Percentiles rank a stretch among this genome's conserved stretches.
These are phyloP conservation scores for Digitonthophagus gazella DNA, from an alignment of 2,888 invertebrate species.

Conservation along the genomic window DNA sequence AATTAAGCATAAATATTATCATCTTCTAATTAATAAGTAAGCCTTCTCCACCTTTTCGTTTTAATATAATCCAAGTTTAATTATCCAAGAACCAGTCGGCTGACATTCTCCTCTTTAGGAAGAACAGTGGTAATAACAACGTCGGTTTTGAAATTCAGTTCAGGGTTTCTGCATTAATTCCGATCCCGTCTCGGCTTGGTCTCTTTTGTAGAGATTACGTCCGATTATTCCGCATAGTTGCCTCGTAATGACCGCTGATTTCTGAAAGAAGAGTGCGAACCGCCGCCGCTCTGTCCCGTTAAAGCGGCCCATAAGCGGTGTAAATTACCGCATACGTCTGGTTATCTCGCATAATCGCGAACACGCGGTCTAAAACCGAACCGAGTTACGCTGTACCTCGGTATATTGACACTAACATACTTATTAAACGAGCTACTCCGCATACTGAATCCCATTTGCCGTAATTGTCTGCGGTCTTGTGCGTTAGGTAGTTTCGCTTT, in stretches of 20 bases:
- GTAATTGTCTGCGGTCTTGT: background rate
- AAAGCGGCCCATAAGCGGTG: background rate
- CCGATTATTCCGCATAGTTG: background rate
- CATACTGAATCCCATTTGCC: background rate
- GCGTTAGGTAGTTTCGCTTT: no score
- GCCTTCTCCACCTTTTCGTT: no score
- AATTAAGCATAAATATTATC: no score
- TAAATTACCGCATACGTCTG: background rate
- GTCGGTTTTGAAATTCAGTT: background rate
- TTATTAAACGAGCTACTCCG: background rate
- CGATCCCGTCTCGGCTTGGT: no score
- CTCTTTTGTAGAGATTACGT: background rate
- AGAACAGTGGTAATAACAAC: background rate
- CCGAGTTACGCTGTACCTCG: background rate
- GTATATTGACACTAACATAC: background rate
- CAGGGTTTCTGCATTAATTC: background rate
- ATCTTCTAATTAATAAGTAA: no score
- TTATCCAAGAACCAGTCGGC: background rate
- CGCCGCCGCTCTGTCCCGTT: background rate
- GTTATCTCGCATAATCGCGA: background rate
- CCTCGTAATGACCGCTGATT: background rate
- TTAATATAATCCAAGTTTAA: background rate
- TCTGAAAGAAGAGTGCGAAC: background rate
- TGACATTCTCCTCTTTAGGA: background rate
- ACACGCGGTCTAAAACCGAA: background rate